Evolutionary conservation across 2,888 invertebrate species (phyloP).

Genomic region (Lepidochrysops patricia): DNA sequence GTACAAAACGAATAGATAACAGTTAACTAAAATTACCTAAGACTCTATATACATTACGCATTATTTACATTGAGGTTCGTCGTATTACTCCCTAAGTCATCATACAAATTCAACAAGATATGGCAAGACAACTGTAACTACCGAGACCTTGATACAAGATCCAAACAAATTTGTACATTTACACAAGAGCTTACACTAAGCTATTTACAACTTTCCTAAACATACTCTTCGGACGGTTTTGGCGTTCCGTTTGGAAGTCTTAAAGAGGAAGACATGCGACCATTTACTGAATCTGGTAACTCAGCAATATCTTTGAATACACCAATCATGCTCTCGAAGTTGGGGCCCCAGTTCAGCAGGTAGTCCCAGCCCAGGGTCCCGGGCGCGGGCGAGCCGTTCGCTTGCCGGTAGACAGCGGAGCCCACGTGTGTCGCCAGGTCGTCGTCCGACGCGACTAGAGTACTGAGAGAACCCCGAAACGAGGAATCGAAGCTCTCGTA

Average conservation of each 20-base stretch:
- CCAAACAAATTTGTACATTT: constrained; percentile 55
- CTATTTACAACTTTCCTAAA: constrained; percentile 59
- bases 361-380: constrained; percentile 95
- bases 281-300: constrained; percentile 87
- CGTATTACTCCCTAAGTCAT: constrained; percentile 24
- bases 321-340: constrained; percentile 95
- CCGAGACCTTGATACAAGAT: constrained; percentile 69
- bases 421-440: constrained; percentile 88
- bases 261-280: constrained; percentile 81
- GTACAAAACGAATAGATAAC: constrained; percentile 22
- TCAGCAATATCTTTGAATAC: constrained; percentile 98
- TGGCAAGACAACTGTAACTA: constrained; percentile 62
- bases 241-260: constrained; percentile 85
- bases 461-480: constrained; percentile 94
- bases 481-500: constrained; percentile 96
- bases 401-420: constrained; percentile 84
- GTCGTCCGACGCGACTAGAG: constrained; percentile 94
- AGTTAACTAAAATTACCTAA: constrained; percentile 19
- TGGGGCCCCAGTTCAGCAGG: constrained; percentile 95
- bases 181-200: constrained; percentile 30
- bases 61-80: constrained; percentile 39
- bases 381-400: constrained; percentile 84
- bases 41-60: constrained; percentile 26
- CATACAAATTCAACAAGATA: constrained; percentile 47
- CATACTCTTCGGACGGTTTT: constrained; percentile 93